A percentile compares a stretch with the other conserved stretches of the same genome.
These are phyloP conservation scores for Paedocypris micromegethes DNA, from an alignment of 2,797 vertebrate genomes.

Conservation along the genomic window DNA sequence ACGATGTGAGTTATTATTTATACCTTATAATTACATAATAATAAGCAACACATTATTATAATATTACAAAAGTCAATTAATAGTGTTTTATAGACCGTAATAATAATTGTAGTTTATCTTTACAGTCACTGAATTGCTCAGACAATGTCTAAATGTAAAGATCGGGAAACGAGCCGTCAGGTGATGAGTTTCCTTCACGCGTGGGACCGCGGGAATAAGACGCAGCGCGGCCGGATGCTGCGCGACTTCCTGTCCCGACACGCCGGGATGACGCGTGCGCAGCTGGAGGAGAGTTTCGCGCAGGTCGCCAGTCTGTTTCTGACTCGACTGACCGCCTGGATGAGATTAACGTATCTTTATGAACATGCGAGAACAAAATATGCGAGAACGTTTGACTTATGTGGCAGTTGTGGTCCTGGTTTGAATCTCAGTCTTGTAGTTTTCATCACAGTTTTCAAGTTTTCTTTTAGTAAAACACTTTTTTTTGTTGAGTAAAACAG, in stretches of 20 bases:
- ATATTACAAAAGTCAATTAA: too few relatives aligned
- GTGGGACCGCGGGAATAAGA: constrained; percentile 71
- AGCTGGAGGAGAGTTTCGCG: constrained; percentile 78
- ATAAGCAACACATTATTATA: too few relatives aligned
- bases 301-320: constrained; percentile 80
- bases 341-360: constrained; percentile 75
- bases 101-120: not conserved
- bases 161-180: constrained; percentile 63
- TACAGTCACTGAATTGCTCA: not conserved
- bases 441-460: too few relatives aligned
- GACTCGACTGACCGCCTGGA: constrained; percentile 72
- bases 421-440: too few relatives aligned
- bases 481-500: too few relatives aligned
- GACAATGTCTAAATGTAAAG: constrained; percentile 62
- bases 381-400: not conserved
- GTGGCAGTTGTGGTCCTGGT: too few relatives aligned
- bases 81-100: too few relatives aligned
- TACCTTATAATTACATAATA: too few relatives aligned
- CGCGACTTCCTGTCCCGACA: constrained; percentile 70
- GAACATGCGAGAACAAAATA: too few relatives aligned
- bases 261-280: constrained; percentile 68
- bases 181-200: constrained; percentile 72
- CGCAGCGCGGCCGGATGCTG: constrained; percentile 61
- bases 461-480: too few relatives aligned
- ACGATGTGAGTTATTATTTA: too few relatives aligned